Conservation (phyloP, 92 coral and sea anemone species). For the Paramuricea clavata region DNA sequence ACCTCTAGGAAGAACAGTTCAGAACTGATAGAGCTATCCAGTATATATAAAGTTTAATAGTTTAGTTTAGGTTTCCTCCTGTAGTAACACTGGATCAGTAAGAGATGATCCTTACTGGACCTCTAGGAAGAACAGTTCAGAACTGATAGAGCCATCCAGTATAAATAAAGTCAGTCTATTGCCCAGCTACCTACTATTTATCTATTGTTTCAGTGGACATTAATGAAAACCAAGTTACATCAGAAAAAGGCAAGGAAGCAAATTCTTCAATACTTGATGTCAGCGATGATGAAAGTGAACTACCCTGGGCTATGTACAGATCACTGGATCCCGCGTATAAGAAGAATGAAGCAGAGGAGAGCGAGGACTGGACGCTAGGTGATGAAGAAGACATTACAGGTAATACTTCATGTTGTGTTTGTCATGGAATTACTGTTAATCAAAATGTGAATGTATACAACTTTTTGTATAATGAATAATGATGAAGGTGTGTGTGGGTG, state of each 20-base stretch:
- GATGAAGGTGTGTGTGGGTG: too few relatives aligned
- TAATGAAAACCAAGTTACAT: background rate
- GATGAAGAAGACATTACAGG: conserved; percentile 92
- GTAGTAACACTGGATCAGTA: too few relatives aligned
- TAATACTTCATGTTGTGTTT: conserved; percentile 43
- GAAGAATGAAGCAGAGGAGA: conserved; percentile 74
- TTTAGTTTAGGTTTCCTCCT: too few relatives aligned
- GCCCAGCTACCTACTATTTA: background rate
- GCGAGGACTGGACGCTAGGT: conserved; percentile 92
- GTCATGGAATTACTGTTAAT: background rate
- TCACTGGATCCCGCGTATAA: conserved; percentile 83
- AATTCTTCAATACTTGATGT: conserved; percentile 58
- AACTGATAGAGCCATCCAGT: too few relatives aligned
- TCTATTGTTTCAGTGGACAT: conserved; percentile 16
- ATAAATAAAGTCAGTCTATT: background rate
- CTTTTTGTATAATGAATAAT: too few relatives aligned
- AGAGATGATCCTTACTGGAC: too few relatives aligned
- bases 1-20: too few relatives aligned
- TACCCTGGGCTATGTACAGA: conserved; percentile 99
- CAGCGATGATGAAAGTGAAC: conserved; percentile 88
- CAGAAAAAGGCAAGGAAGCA: conserved; percentile 15
- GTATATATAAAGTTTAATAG: too few relatives aligned
- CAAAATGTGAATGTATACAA: too few relatives aligned
- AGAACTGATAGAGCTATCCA: too few relatives aligned
- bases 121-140: too few relatives aligned